A percentile compares a stretch with the other conserved stretches of the same genome.
Evolutionary conservation across 2,888 invertebrate genomes (phyloP).

Genomic region (Eledona agricola): DNA sequence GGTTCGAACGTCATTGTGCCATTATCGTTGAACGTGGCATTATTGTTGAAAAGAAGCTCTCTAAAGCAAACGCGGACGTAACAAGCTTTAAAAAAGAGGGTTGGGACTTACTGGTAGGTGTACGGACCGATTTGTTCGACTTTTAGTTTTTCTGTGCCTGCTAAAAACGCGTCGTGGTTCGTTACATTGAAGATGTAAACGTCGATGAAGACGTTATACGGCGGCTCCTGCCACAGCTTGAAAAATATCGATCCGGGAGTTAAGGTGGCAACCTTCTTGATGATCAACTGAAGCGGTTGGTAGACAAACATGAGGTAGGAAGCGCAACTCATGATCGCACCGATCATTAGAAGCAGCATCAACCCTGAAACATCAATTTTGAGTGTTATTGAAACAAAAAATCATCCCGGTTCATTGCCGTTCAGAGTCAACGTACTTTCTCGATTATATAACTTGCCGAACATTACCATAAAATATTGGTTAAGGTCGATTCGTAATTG

Average conservation of each 20-base stretch:
- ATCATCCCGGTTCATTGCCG: slow-evolving; percentile 23
- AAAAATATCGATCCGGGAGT: slow-evolving; percentile 67
- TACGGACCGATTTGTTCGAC: slow-evolving; percentile 82
- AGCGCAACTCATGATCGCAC: slow-evolving; percentile 52
- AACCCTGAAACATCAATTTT: slow-evolving; percentile 57
- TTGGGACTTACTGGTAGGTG: slow-evolving; percentile 75
- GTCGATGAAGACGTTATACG: slow-evolving; percentile 71
- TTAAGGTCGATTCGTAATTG: slow-evolving; percentile 25
- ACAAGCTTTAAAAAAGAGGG: slow-evolving; percentile 15
- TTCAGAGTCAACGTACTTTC: slow-evolving; percentile 29
- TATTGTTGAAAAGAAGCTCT: slow-evolving; percentile 73
- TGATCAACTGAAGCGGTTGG: slow-evolving; percentile 54
- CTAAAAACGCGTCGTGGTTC: slow-evolving; percentile 74
- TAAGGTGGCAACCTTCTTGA: slow-evolving; percentile 49
- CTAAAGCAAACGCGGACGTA: slow-evolving; percentile 61
- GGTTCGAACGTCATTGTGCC: slow-evolving; percentile 75
- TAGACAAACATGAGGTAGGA: slow-evolving; percentile 56
- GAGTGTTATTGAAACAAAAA: slow-evolving; percentile 14
- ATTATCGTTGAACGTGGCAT: slow-evolving; percentile 71
- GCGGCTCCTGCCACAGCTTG: slow-evolving; percentile 71
- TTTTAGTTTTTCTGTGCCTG: slow-evolving; percentile 72
- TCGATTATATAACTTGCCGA: slow-evolving; percentile 24
- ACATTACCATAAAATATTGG: slow-evolving; percentile 29
- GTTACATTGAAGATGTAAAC: slow-evolving; percentile 83
- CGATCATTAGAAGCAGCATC: slow-evolving; percentile 54